phyloP scores from a whole-genome alignment of 2,888 invertebrate species.

The Rhodophaea formosa region DNA sequence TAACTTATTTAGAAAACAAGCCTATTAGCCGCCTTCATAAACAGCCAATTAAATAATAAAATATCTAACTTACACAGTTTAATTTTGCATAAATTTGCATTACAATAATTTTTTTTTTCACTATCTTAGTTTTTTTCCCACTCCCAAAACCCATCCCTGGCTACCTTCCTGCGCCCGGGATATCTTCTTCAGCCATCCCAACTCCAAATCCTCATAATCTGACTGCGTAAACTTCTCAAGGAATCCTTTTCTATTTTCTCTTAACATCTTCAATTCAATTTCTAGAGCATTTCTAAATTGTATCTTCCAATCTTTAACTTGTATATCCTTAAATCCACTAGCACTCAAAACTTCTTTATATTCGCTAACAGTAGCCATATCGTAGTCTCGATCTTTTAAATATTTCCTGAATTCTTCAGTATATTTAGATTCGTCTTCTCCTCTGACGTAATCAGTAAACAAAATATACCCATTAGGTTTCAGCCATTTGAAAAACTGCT shows the following conservation, averaged over 20 bases:
- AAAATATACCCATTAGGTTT: constrained; percentile 3
- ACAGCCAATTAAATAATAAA: no score
- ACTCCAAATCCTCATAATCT: constrained; percentile 13
- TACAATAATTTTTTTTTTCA: no score
- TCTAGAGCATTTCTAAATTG: background rate
- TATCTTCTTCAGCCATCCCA: constrained; percentile 3
- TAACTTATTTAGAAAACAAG: no score
- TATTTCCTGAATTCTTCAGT: constrained; percentile 19
- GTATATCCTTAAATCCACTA: constrained; percentile 11
- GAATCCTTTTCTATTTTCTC: background rate
- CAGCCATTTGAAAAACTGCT: constrained; percentile 1
- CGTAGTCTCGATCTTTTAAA: constrained; percentile 18
- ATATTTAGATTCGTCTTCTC: constrained; percentile 22
- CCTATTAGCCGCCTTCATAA: no score
- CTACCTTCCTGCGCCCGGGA: background rate
- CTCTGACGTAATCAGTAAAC: constrained; percentile 19
- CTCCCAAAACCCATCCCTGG: constrained; percentile 1
- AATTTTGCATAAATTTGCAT: no score
- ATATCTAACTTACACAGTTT: no score
- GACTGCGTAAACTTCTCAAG: background rate
- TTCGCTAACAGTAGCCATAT: constrained; percentile 19
- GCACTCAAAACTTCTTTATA: constrained; percentile 12
- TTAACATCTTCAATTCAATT: background rate
- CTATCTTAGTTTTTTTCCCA: background rate
- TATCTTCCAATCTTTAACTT: background rate